These are phyloP conservation scores for Cavia porcellus DNA, from an alignment of 2,113 vertebrate genomes.

Conservation along the genomic window DNA sequence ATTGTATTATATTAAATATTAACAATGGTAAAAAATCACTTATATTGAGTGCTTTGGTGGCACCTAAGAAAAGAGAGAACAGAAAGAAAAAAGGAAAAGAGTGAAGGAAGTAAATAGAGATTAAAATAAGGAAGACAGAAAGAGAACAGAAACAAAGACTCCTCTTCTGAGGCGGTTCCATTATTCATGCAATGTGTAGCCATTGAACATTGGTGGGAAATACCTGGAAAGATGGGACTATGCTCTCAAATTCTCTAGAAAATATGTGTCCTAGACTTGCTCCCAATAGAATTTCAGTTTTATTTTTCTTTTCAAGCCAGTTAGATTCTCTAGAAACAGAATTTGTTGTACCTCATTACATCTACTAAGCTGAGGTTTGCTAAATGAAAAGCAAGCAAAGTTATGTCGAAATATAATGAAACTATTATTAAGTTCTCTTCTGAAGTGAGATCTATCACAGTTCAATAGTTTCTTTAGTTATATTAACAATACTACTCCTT, in stretches of 20 bases:
- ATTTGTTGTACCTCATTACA: background rate
- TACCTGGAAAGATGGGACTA: conserved; percentile 3
- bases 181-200: background rate
- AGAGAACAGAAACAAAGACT: background rate
- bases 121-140: background rate
- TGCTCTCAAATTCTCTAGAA: conserved; percentile 46
- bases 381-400: conserved; percentile 39
- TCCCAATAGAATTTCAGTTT: conserved; percentile 27
- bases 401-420: conserved; percentile 33
- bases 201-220: background rate
- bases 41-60: conserved; percentile 5
- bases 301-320: background rate
- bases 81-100: background rate
- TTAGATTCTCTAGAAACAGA: background rate
- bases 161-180: background rate
- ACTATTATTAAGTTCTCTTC: conserved; percentile 3
- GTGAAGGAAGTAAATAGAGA: background rate
- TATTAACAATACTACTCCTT: background rate
- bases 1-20: background rate
- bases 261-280: background rate
- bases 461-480: background rate
- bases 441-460: background rate
- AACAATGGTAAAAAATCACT: background rate
- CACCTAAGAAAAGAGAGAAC: background rate
- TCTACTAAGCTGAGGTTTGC: background rate